Conservation (phyloP, 2,113 vertebrate genomes). For the Sylvilagus bachmani region DNA sequence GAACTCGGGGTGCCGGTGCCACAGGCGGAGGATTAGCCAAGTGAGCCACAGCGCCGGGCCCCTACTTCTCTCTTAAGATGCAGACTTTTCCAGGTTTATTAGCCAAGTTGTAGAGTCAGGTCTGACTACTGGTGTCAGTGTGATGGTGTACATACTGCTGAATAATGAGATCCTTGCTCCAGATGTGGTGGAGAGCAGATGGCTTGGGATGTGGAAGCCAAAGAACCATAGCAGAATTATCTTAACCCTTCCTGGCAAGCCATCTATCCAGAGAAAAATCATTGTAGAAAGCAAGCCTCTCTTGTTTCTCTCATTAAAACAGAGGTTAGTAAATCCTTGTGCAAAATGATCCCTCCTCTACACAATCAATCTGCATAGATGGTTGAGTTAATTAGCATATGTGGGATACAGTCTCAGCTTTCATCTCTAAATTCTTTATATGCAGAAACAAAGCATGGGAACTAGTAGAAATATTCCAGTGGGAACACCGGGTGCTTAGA, state of each 20-base stretch:
- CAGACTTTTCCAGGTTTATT: not conserved
- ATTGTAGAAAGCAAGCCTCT: not conserved
- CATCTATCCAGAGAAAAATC: not conserved
- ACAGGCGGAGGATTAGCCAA: too few species aligned
- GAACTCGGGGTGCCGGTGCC: too few species aligned
- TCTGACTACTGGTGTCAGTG: not conserved
- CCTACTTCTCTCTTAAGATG: not conserved
- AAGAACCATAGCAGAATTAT: not conserved
- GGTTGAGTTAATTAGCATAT: not conserved
- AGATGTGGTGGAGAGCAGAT: not conserved
- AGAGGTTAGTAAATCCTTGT: slow-evolving; percentile 2
- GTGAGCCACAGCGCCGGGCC: too few species aligned
- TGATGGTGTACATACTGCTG: not conserved
- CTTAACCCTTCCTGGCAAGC: not conserved
- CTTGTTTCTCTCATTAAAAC: slow-evolving; percentile 25
- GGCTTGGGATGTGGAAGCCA: not conserved
- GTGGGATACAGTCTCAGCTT: not conserved
- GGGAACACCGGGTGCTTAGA: not conserved
- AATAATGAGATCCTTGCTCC: slow-evolving; percentile 43
- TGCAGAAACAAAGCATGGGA: not conserved
- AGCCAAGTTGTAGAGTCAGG: not conserved
- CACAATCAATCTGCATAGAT: not conserved
- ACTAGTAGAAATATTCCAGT: not conserved
- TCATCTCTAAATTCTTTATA: slow-evolving; percentile 23
- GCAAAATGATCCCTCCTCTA: not conserved